phyloP scores from a whole-genome alignment of 2,113 vertebrate species.

The Alouatta palliata region DNA sequence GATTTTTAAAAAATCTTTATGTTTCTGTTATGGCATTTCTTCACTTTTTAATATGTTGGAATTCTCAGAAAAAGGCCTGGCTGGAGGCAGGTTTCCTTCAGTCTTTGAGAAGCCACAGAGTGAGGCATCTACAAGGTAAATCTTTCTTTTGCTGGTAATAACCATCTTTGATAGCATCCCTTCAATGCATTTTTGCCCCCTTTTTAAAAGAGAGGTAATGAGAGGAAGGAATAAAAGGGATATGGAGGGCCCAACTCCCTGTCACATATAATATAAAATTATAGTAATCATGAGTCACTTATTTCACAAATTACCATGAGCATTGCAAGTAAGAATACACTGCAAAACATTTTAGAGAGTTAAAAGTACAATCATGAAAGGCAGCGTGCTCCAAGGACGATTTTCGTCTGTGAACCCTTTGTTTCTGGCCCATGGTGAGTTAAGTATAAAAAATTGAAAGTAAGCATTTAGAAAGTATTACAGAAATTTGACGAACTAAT shows the following conservation, averaged over 20 bases:
- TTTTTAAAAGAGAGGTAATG: background rate
- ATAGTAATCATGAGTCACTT: background rate
- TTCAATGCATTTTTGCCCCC: background rate
- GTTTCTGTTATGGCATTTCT: background rate
- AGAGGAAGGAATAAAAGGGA: background rate
- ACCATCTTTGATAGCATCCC: background rate
- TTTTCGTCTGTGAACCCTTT: background rate
- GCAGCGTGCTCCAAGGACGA: background rate
- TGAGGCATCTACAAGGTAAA: background rate
- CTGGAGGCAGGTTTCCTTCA: background rate
- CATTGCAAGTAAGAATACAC: background rate
- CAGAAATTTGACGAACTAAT: constrained; percentile 53
- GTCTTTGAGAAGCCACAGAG: background rate
- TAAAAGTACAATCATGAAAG: background rate
- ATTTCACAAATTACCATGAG: background rate
- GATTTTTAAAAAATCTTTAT: background rate
- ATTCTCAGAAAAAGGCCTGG: background rate
- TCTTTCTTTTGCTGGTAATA: background rate
- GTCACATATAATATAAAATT: background rate
- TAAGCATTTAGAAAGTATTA: background rate
- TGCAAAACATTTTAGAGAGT: background rate
- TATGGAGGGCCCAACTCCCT: background rate
- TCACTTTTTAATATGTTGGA: background rate
- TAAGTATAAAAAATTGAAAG: constrained; percentile 43
- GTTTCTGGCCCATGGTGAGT: background rate